Conservation (phyloP, 2,113 vertebrate species). For the Apaloderma vittatum region DNA sequence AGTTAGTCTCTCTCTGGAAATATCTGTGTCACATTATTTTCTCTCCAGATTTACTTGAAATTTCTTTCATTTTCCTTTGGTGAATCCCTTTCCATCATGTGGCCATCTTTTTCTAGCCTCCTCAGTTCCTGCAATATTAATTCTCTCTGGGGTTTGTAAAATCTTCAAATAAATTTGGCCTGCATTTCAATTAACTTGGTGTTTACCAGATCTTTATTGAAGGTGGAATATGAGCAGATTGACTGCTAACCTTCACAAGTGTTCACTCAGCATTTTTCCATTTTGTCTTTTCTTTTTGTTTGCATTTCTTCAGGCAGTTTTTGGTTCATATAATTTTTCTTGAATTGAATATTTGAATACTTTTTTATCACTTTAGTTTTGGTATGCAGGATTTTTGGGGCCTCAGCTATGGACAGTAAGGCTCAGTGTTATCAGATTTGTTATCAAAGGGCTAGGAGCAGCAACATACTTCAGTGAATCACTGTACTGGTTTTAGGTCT, state of each 20-base stretch:
- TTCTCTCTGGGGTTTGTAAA: background rate
- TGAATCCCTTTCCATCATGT: slow-evolving; percentile 21
- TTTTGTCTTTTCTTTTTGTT: background rate
- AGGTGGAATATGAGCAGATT: background rate
- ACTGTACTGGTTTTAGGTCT: background rate
- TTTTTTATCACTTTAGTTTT: background rate
- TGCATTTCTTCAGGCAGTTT: background rate
- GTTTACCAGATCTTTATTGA: slow-evolving; percentile 33
- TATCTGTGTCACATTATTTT: slow-evolving; percentile 26
- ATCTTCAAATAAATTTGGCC: background rate
- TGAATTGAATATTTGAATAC: background rate
- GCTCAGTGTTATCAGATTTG: background rate
- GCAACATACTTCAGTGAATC: background rate
- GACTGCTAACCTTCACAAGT: background rate
- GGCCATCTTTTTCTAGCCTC: background rate
- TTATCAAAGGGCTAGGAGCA: background rate
- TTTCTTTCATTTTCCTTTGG: background rate
- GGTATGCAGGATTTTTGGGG: background rate
- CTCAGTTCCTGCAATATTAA: background rate
- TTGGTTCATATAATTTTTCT: background rate
- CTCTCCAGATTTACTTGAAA: background rate
- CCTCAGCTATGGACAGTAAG: background rate
- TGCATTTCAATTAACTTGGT: slow-evolving; percentile 25
- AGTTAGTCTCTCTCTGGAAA: slow-evolving; percentile 34
- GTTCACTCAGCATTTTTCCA: background rate